Base-by-base conservation (phyloP, 2,888 invertebrate genomes). In the Conus canariensis region DNA sequence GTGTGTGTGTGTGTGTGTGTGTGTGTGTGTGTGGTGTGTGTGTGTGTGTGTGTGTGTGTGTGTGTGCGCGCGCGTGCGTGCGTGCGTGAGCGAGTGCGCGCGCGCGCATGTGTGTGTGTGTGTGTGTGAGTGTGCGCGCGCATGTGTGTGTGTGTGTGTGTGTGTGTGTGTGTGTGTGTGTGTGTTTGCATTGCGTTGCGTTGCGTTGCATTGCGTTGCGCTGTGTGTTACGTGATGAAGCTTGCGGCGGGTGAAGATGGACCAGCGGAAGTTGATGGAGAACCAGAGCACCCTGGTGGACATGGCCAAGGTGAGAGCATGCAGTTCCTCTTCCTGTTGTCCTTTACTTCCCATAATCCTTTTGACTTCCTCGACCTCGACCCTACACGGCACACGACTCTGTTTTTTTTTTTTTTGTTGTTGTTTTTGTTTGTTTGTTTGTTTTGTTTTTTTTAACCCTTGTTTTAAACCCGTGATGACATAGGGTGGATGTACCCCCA, bases 261-360 rank as follows among this genome's bases (percentile, higher is more conserved):
- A 99, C 97, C 99, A 99, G 97, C 97, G 99, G 96, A 99, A 99
- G 97, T 97, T 99, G 95, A 99, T 99, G 98, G 99, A 99, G 97
- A 99, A 99, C 96, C 99, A 99, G 94, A 99, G 99, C 96, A 99
- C 99, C 91, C 98, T 99, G 96, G 99, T 99, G 91, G 99, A 99
- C 96, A 99, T 99, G 98, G 99, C 99, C 95, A 99, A 99, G 98
- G 99, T 99, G 97, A 90, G 93, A 25, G 83, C 85, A 83, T 70
- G 88, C 80, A 45, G 74, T 80, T 77, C 90, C 74, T n/a, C 67
- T 85, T 80, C 80, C 45, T 4, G 58, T 56, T 77, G n/a, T 25
- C 58, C n/a, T 67, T 83, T 58, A 22, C 58, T 83, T 83, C 19
- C 30, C 25, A 22, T 19, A 60, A 56, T 19, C 22, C 86, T 64